Conservation (phyloP, 2,888 invertebrate genomes). For the Eudasyphora cyanicolor region DNA sequence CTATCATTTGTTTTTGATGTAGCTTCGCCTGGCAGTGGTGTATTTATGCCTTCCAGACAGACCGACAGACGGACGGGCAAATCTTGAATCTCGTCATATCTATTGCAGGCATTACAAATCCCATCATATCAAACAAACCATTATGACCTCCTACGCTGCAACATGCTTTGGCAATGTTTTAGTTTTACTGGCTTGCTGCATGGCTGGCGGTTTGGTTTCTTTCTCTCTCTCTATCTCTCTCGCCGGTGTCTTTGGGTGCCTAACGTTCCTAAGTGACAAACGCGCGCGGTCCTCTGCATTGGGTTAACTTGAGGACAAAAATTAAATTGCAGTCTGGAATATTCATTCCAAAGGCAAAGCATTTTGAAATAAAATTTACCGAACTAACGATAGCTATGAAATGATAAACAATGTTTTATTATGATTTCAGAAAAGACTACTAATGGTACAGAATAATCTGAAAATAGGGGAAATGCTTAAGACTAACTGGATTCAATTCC, state of each 20-base stretch:
- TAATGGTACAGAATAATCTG: too few relatives aligned
- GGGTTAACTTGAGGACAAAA: neutral
- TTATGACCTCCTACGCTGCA: constrained; percentile 51
- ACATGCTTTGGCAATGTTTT: constrained; percentile 27
- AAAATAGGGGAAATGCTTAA: too few relatives aligned
- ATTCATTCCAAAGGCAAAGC: constrained; percentile 7
- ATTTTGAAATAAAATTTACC: neutral
- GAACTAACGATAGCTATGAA: neutral
- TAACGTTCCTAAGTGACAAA: neutral
- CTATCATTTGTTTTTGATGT: constrained; percentile 34
- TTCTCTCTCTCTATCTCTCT: too few relatives aligned
- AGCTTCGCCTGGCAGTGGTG: neutral
- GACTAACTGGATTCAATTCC: too few relatives aligned
- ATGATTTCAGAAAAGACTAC: neutral
- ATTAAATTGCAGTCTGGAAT: neutral
- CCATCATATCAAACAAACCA: constrained; percentile 43
- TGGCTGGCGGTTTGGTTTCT: neutral
- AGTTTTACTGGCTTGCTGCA: neutral
- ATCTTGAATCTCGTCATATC: neutral
- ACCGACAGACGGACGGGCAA: too few relatives aligned
- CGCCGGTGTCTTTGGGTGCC: neutral
- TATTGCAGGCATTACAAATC: constrained; percentile 33
- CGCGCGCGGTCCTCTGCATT: neutral
- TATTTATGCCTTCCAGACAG: neutral
- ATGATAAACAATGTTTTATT: neutral